A percentile compares a stretch with the other conserved stretches of the same genome.
phyloP scores from a whole-genome alignment of 2,888 invertebrate species.

The Ectemnius continuus region DNA sequence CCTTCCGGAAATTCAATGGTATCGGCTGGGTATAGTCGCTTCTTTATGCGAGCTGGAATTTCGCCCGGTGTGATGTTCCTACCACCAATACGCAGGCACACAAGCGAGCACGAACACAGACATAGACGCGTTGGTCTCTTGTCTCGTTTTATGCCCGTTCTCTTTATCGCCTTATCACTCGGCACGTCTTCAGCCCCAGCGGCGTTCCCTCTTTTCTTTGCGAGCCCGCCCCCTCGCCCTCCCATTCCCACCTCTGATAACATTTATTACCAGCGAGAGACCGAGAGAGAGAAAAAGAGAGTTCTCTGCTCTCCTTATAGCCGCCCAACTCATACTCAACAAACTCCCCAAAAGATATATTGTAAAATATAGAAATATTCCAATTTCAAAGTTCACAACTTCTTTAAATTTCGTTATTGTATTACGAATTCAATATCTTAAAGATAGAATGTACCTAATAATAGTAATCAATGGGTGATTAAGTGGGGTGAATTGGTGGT shows the following conservation, averaged over 20 bases:
- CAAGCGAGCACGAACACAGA: background rate
- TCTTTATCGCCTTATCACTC: constrained; percentile 68
- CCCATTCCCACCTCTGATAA: constrained; percentile 60
- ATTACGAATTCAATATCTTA: too few species aligned
- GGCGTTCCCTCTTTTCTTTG: constrained; percentile 10
- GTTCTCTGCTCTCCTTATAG: too few species aligned
- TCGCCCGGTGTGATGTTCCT: constrained; percentile 44
- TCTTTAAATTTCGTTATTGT: too few species aligned
- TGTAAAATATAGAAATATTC: too few species aligned
- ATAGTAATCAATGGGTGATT: too few species aligned
- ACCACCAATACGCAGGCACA: too few species aligned
- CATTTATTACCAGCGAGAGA: constrained; percentile 57
- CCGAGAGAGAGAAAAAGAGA: too few species aligned
- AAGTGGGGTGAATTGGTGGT: too few species aligned
- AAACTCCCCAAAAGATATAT: too few species aligned
- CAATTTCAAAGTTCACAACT: too few species aligned
- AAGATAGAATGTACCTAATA: too few species aligned
- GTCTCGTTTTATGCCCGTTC: constrained; percentile 63
- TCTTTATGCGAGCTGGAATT: constrained; percentile 52
- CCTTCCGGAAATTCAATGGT: constrained; percentile 57
- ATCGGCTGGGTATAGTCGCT: constrained; percentile 29
- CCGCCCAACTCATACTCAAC: too few species aligned
- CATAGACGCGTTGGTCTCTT: constrained; percentile 51
- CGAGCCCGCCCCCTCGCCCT: background rate
- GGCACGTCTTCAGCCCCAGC: constrained; percentile 58